phyloP scores from a whole-genome alignment of 2,797 vertebrate species.

The Megalops cyprinoides region DNA sequence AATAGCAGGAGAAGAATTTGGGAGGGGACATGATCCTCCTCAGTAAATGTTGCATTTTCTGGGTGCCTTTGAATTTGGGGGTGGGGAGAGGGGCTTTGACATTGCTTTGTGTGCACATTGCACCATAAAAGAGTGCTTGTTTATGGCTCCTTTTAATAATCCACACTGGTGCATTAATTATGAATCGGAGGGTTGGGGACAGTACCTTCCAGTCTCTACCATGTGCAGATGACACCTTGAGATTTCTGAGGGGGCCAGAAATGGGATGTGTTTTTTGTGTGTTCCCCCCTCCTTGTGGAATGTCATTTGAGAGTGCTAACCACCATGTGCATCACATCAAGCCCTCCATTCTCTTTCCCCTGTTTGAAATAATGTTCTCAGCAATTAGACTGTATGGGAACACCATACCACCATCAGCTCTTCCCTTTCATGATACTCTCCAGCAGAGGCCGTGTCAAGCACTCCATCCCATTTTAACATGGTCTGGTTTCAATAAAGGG shows the following conservation, averaged over 20 bases:
- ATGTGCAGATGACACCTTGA: background rate
- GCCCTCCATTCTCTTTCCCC: background rate
- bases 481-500: background rate
- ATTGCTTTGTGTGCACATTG: conserved; percentile 41
- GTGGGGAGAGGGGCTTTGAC: conserved; percentile 14
- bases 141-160: conserved; percentile 30
- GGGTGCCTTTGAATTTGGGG: conserved; percentile 34
- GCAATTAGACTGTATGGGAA: background rate
- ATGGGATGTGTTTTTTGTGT: background rate
- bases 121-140: conserved; percentile 63
- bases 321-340: background rate
- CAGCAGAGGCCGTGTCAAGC: background rate
- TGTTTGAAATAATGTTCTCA: background rate
- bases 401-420: background rate
- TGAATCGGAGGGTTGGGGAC: conserved; percentile 27
- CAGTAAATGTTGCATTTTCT: conserved; percentile 47
- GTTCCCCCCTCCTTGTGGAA: background rate
- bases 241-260: background rate
- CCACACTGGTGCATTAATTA: conserved; percentile 28
- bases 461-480: background rate
- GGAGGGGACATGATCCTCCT: conserved; percentile 52
- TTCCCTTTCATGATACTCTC: background rate
- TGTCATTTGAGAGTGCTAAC: background rate
- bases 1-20: conserved; percentile 48
- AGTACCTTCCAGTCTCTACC: background rate